These are phyloP conservation scores for Thaumatotibia leucotreta DNA, from an alignment of 1,140 invertebrate genomes.

Conservation along the genomic window DNA sequence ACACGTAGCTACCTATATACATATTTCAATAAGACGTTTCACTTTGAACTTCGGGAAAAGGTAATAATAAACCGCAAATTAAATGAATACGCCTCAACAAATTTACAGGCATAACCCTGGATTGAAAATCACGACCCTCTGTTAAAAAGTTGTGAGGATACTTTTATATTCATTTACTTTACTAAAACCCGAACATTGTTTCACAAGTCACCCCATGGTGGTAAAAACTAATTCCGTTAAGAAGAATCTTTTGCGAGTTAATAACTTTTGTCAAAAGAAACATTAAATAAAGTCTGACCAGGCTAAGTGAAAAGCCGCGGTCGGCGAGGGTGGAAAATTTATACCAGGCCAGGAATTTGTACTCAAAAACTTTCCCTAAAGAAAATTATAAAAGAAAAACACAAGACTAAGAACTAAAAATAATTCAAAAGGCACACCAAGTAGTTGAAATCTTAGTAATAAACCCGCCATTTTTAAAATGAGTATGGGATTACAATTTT, in stretches of 20 bases:
- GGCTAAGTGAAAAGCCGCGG: not conserved
- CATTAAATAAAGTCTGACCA: not conserved
- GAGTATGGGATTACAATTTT: not conserved
- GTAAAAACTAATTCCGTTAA: not conserved
- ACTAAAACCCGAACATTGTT: not conserved
- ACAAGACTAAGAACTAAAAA: not conserved
- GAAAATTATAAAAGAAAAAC: not conserved
- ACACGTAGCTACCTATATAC: too few relatives aligned
- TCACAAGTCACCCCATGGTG: not conserved
- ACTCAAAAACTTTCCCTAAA: not conserved
- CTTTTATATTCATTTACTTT: not conserved
- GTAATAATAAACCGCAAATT: not conserved
- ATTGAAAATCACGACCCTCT: not conserved
- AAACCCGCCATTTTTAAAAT: not conserved
- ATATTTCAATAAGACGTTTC: too few relatives aligned
- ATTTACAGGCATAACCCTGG: not conserved
- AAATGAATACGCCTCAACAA: not conserved
- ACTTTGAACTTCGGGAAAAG: too few relatives aligned
- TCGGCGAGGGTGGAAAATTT: not conserved
- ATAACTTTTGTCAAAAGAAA: constrained; percentile 2
- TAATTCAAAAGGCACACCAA: not conserved
- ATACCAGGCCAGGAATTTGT: not conserved
- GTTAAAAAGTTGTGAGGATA: too few relatives aligned
- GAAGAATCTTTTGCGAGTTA: constrained; percentile 9
- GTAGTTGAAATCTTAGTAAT: not conserved